Conservation (phyloP, 2,113 vertebrate genomes). For the Oryzias curvinotus region DNA sequence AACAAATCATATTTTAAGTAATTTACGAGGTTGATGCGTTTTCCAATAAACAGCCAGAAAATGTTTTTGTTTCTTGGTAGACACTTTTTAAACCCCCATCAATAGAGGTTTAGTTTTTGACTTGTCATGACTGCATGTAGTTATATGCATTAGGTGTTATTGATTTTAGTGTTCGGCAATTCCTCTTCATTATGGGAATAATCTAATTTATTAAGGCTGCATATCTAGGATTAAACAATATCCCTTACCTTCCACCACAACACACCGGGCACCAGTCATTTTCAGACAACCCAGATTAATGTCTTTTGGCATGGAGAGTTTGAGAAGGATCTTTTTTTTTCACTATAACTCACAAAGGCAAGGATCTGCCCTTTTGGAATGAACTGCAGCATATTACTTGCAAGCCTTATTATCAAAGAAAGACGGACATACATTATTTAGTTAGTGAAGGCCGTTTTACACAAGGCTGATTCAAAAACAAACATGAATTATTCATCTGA, state of each 20-base stretch:
- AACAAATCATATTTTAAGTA: too few species aligned
- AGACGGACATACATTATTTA: too few species aligned
- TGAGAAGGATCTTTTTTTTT: conserved; percentile 75
- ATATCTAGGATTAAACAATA: conserved; percentile 70
- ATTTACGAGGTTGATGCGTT: not conserved
- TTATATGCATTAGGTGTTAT: conserved; percentile 65
- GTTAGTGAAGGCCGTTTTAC: too few species aligned
- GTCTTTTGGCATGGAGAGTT: conserved; percentile 65
- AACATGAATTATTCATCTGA: too few species aligned
- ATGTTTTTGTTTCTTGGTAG: conserved; percentile 42
- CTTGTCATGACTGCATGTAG: conserved; percentile 57
- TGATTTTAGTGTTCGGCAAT: conserved; percentile 68
- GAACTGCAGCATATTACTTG: too few species aligned
- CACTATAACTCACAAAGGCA: conserved; percentile 69
- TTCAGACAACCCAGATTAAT: conserved; percentile 72
- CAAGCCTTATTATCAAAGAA: too few species aligned
- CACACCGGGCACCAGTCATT: conserved; percentile 50
- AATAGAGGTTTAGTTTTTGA: conserved; percentile 36
- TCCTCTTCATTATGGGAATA: conserved; percentile 73
- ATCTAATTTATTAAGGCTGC: conserved; percentile 62
- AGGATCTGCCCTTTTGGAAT: conserved; percentile 43
- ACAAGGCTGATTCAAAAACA: too few species aligned
- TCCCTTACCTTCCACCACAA: conserved; percentile 55
- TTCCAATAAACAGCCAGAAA: conserved; percentile 49
- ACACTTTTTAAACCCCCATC: conserved; percentile 27